Conservation (phyloP, 2,113 vertebrate species). For the Tretioscincus oriximinensis region DNA sequence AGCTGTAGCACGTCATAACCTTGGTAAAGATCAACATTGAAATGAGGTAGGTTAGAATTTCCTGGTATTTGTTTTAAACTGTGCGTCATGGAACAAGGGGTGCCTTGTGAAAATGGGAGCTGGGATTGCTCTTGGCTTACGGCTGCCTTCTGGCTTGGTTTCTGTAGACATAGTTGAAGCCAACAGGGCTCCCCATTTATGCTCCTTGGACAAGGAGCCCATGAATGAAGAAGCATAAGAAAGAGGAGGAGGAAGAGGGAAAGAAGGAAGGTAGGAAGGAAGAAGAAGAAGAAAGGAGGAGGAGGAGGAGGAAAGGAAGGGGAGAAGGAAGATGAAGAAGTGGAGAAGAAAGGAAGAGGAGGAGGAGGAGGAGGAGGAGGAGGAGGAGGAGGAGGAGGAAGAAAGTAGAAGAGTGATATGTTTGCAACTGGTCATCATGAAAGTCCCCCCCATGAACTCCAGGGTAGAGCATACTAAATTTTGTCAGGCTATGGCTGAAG, state of each 20-base stretch:
- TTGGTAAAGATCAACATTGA: constrained; percentile 40
- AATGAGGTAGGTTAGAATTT: constrained; percentile 49
- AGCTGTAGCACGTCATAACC: constrained; percentile 36
- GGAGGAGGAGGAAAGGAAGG: neutral
- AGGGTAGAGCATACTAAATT: neutral
- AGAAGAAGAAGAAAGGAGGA: neutral
- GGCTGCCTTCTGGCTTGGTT: neutral
- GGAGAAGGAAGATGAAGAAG: neutral
- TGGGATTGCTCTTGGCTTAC: neutral
- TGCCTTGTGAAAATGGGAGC: neutral
- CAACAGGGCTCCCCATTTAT: neutral
- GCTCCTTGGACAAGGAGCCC: neutral
- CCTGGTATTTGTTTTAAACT: constrained; percentile 45
- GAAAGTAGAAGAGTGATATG: neutral
- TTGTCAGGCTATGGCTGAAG: neutral
- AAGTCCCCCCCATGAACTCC: no score
- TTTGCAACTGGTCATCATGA: neutral
- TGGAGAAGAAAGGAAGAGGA: no score
- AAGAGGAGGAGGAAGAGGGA: neutral
- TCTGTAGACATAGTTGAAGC: neutral
- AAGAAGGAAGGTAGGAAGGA: neutral
- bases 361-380: no score
- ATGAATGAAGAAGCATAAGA: neutral
- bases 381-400: neutral
- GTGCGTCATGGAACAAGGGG: constrained; percentile 13